These are phyloP conservation scores for Pangasianodon gigas DNA, from an alignment of 2,113 vertebrate genomes.

Conservation along the genomic window DNA sequence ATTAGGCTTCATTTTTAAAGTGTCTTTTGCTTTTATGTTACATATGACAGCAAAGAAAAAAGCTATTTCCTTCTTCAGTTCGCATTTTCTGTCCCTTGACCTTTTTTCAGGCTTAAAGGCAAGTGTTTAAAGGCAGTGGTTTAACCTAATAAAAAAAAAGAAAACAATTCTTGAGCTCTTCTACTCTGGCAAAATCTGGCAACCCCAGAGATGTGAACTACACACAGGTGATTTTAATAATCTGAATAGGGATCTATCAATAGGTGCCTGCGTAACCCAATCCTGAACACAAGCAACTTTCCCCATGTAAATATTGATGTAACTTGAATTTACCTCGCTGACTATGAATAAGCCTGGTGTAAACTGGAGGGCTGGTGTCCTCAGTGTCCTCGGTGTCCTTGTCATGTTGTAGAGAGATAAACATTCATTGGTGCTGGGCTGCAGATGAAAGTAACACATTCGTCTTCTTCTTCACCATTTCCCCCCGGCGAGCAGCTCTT, in stretches of 20 bases:
- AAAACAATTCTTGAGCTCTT: background rate
- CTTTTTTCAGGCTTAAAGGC: too few relatives aligned
- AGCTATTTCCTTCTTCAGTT: background rate
- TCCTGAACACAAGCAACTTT: background rate
- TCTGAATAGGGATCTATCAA: background rate
- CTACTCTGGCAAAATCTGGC: background rate
- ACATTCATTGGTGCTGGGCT: background rate
- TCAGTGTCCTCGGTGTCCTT: background rate
- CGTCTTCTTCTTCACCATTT: background rate
- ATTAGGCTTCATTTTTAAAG: background rate
- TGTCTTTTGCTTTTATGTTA: background rate
- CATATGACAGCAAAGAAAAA: background rate
- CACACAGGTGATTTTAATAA: background rate
- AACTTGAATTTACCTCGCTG: background rate
- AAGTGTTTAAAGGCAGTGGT: too few relatives aligned
- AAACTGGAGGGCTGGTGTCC: background rate
- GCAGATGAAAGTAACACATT: conserved; percentile 21
- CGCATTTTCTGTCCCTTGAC: too few relatives aligned
- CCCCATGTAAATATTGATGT: background rate
- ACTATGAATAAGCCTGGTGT: background rate
- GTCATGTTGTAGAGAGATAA: background rate
- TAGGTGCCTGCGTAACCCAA: background rate
- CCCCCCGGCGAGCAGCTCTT: background rate
- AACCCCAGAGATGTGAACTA: background rate
- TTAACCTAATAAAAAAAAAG: too few relatives aligned